Evolutionary conservation across 1,140 invertebrate genomes (phyloP).

Genomic region (Mamestra configurata): DNA sequence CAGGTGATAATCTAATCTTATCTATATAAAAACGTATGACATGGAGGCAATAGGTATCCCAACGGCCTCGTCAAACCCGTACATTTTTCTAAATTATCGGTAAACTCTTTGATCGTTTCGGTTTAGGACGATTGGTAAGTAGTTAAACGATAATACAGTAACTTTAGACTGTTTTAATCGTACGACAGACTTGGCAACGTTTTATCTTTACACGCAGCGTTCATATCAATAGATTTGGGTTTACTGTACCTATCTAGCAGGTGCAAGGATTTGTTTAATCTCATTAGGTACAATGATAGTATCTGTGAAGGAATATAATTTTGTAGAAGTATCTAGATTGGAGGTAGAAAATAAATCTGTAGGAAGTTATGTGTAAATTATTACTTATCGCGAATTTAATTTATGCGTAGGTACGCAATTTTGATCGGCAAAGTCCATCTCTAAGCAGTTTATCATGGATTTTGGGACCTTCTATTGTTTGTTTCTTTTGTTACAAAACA

Average conservation of each 20-base stretch:
- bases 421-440: too few relatives aligned
- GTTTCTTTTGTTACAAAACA: too few relatives aligned
- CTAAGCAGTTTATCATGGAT: too few relatives aligned
- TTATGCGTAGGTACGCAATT: neutral
- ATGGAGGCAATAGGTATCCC: neutral
- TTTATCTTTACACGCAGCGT: neutral
- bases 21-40: neutral
- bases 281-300: neutral
- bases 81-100: neutral
- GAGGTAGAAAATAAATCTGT: neutral
- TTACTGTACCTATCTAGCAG: conserved; percentile 9
- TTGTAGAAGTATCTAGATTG: neutral
- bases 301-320: neutral
- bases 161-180: neutral
- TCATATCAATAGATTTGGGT: conserved; percentile 12
- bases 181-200: conserved; percentile 4
- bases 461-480: too few relatives aligned
- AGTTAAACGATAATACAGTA: neutral
- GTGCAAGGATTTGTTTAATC: conserved; percentile 26
- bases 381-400: neutral
- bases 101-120: neutral
- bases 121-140: neutral
- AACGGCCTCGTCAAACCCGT: neutral
- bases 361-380: neutral
- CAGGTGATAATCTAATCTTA: neutral